These are phyloP conservation scores for Incurvaria masculella DNA, from an alignment of 2,888 invertebrate species.

Conservation along the genomic window DNA sequence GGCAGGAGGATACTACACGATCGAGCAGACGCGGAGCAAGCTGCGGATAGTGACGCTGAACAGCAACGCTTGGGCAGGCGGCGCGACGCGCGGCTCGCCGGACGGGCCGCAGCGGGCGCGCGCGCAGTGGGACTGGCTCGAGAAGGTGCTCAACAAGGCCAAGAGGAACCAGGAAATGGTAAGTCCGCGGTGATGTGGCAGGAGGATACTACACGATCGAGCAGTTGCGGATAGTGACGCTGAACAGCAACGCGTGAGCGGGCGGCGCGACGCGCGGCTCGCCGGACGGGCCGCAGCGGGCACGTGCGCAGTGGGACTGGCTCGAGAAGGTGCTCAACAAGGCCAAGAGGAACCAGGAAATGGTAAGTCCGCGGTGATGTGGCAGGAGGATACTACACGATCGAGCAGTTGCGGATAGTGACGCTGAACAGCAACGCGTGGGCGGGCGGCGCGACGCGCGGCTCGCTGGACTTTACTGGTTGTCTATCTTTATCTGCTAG, in stretches of 20 bases:
- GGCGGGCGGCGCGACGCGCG: constrained; percentile 47
- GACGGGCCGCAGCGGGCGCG: constrained; percentile 44
- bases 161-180: constrained; percentile 78
- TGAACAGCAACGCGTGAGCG: constrained; percentile 86
- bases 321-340: constrained; percentile 69
- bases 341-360: constrained; percentile 72
- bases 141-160: constrained; percentile 69
- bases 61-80: constrained; percentile 76
- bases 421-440: constrained; percentile 88
- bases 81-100: constrained; percentile 29
- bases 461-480: constrained; percentile 29
- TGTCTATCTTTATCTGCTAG: too few relatives aligned
- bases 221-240: constrained; percentile 76
- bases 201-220: constrained; percentile 91
- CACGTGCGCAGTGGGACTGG: constrained; percentile 80
- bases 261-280: constrained; percentile 42
- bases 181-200: constrained; percentile 46
- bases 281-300: constrained; percentile 40
- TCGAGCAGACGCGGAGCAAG: constrained; percentile 55
- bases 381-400: constrained; percentile 88
- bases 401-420: constrained; percentile 79
- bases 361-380: too few relatives aligned
- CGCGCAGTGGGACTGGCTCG: constrained; percentile 84
- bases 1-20: constrained; percentile 86
- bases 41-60: constrained; percentile 83